Evolutionary conservation across 2,888 invertebrate species (phyloP), one percentile per base, ranked within the genome.

Genomic region (Theristus sp.): DNA sequence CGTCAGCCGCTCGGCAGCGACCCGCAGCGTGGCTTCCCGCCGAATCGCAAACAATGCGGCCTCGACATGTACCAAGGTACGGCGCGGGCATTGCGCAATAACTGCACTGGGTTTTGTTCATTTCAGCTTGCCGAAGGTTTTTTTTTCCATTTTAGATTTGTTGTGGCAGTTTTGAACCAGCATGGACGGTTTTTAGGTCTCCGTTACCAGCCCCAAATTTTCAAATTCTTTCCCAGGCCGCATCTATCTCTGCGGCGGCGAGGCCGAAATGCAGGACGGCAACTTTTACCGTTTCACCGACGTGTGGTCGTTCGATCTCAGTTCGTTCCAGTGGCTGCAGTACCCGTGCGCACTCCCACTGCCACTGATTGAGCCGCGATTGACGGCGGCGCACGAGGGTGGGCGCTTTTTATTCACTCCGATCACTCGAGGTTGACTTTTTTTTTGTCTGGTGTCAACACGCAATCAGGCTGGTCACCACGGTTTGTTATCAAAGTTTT

Each of bases 361-460:
- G 22, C 70, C 71, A 24, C 62, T 71, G 20, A 71, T 71, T 38
- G 71, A 71, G 60, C 71, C 71, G 1, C 64, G 71, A 30, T 62
- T 71, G 24, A 71, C 71, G 17, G 67, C 69, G 20, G 66, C 67
- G 24, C 64, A 69, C 57, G 69, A 69, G 1, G 71, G 71, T 65
- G 38, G 54, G 54, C 24, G 10, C 17, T 52, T 52, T 13, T 52
- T 52, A n/a, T 52, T n/a, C n/a, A n/a, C n/a, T n/a, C n/a, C n/a
- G n/a, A 6, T 52, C 3, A n/a, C 17, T 13, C 3, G 52, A 17
- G 52, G 52, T 52, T 13, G 52, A n/a, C 3, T 52, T 13, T 52
- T 52, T 13, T 52, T 52, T 13, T 52, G 52, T n/a, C n/a, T 3
- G 52, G 17, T 52, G 52, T n/a, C n/a, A n/a, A n/a, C n/a, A n/a